Evolutionary conservation across 2,888 invertebrate genomes (phyloP).

Genomic region (Atethmia centrago): DNA sequence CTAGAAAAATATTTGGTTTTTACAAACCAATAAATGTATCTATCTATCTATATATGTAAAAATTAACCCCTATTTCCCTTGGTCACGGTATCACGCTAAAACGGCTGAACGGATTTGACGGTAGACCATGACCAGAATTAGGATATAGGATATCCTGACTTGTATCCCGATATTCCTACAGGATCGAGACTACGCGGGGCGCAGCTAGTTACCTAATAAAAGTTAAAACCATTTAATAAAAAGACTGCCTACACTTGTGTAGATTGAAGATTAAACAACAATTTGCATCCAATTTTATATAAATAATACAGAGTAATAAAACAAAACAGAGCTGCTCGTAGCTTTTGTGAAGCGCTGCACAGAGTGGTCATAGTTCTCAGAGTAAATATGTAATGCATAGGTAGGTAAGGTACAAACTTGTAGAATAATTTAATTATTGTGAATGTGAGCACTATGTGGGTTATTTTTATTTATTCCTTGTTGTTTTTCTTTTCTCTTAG

Average conservation of each 20-base stretch:
- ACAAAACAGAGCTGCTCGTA: conserved; percentile 14
- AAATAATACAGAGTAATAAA: conserved; percentile 14
- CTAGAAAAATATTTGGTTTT: neutral
- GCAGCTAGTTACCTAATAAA: neutral
- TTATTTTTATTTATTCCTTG: no score
- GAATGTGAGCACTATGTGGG: no score
- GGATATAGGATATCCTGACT: no score
- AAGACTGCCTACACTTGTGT: neutral
- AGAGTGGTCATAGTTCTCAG: conserved; percentile 22
- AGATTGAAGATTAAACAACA: neutral
- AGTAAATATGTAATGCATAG: conserved; percentile 23
- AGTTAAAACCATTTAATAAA: neutral
- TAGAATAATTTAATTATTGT: no score
- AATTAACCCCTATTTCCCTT: no score
- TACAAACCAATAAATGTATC: neutral
- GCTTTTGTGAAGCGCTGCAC: neutral
- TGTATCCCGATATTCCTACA: no score
- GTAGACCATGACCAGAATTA: no score
- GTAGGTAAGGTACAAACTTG: neutral
- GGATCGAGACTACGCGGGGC: no score
- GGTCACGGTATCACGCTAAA: no score
- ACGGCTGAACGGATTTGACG: no score
- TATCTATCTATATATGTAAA: no score
- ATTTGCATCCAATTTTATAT: neutral
- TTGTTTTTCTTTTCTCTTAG: no score